phyloP scores from a whole-genome alignment of 2,888 invertebrate species.

The Noctua pronuba region DNA sequence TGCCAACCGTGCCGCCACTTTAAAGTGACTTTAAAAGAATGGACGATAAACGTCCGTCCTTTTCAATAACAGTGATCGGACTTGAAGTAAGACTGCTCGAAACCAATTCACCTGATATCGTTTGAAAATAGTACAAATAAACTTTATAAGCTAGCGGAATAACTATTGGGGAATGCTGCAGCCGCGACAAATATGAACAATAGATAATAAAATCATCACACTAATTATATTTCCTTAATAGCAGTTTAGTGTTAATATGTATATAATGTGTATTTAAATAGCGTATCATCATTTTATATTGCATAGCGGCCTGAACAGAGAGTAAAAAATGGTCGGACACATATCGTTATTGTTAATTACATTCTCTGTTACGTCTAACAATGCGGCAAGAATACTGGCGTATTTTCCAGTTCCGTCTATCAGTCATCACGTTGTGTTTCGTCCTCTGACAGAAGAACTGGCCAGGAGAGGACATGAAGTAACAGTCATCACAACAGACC shows the following conservation, averaged over 20 bases:
- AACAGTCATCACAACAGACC: slow-evolving; percentile 78
- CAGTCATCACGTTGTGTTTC: slow-evolving; percentile 81
- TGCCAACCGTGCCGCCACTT: no score
- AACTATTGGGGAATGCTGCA: no score
- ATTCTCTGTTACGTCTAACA: background rate
- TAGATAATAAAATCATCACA: background rate
- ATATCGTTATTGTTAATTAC: background rate
- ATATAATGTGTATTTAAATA: background rate
- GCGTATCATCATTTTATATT: background rate
- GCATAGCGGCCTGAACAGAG: background rate
- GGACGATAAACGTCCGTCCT: no score
- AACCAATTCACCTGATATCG: background rate
- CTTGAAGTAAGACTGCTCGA: background rate
- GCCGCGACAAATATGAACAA: background rate
- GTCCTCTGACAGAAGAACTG: slow-evolving; percentile 76
- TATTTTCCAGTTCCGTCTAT: slow-evolving; percentile 76
- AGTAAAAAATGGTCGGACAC: background rate
- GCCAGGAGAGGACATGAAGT: slow-evolving; percentile 81
- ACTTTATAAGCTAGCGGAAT: no score
- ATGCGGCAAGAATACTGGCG: slow-evolving; percentile 75
- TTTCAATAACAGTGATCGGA: background rate
- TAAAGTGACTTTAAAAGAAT: no score
- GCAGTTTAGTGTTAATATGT: background rate
- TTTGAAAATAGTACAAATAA: no score
- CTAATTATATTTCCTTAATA: background rate